Conservation (phyloP, 2,113 vertebrate genomes). For the Pituophis catenifer region DNA sequence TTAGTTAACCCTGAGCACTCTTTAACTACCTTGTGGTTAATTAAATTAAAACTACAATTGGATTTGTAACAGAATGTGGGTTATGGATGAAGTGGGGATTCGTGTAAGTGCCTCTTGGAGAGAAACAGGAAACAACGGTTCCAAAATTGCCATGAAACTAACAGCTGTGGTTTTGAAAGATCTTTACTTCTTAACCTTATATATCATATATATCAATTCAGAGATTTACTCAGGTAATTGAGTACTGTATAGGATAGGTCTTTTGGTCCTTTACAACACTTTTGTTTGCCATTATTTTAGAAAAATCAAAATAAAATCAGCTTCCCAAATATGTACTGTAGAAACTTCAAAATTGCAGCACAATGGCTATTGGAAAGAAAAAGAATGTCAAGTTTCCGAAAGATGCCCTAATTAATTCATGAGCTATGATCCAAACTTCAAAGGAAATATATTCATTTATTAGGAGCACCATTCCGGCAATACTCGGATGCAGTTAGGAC, state of each 20-base stretch:
- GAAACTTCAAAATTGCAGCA: not conserved
- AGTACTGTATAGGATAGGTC: not conserved
- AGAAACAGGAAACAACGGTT: not conserved
- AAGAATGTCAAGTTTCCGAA: not conserved
- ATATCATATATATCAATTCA: not conserved
- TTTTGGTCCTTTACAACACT: not conserved
- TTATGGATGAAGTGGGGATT: slow-evolving; percentile 16
- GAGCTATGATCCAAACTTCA: no score
- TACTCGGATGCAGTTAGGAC: no score
- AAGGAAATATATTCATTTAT: no score
- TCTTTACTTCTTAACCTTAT: not conserved
- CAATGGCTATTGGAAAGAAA: not conserved
- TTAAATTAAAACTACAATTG: slow-evolving; percentile 19
- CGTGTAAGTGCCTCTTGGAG: not conserved
- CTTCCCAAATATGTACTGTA: not conserved
- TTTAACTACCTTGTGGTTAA: slow-evolving; percentile 11
- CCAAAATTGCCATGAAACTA: not conserved
- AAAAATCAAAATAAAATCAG: not conserved
- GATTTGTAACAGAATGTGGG: not conserved
- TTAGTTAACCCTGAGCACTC: not conserved
- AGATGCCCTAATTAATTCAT: no score
- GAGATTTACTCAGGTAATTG: not conserved
- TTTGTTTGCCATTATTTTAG: not conserved
- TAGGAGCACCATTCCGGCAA: no score
- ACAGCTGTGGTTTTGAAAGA: not conserved